Conservation (phyloP, 2,797 vertebrate species). For the Chlorospingus flavigularis region DNA sequence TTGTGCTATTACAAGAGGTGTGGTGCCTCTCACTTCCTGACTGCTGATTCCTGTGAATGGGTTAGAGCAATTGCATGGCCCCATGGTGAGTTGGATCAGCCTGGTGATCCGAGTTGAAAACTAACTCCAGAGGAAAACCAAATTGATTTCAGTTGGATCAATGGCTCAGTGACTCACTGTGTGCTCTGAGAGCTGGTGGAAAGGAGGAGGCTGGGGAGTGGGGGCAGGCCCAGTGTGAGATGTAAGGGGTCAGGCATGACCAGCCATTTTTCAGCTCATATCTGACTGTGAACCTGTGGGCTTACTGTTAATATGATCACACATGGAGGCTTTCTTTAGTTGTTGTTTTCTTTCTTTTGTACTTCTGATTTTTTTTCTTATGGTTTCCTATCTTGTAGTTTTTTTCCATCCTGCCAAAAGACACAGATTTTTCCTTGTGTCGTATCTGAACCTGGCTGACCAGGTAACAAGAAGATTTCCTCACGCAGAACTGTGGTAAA, state of each 20-base stretch:
- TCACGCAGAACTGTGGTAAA: not conserved
- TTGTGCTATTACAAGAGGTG: not conserved
- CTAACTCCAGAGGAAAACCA: not conserved
- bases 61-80: slow-evolving; percentile 8
- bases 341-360: not conserved
- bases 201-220: not conserved
- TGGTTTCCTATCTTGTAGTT: not conserved
- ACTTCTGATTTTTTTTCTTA: not conserved
- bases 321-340: accelerated
- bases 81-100: slow-evolving; percentile 18
- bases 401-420: not conserved
- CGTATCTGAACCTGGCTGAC: not conserved
- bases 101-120: not conserved
- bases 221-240: not conserved
- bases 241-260: not conserved
- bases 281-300: not conserved
- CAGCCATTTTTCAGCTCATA: not conserved
- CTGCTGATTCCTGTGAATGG: not conserved
- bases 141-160: slow-evolving; percentile 24
- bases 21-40: not conserved
- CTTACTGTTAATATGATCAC: not conserved
- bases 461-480: not conserved
- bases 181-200: not conserved
- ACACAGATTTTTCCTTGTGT: not conserved
- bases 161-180: not conserved